phyloP scores from a whole-genome alignment of 2,888 invertebrate species.

The Alsophila aescularia region DNA sequence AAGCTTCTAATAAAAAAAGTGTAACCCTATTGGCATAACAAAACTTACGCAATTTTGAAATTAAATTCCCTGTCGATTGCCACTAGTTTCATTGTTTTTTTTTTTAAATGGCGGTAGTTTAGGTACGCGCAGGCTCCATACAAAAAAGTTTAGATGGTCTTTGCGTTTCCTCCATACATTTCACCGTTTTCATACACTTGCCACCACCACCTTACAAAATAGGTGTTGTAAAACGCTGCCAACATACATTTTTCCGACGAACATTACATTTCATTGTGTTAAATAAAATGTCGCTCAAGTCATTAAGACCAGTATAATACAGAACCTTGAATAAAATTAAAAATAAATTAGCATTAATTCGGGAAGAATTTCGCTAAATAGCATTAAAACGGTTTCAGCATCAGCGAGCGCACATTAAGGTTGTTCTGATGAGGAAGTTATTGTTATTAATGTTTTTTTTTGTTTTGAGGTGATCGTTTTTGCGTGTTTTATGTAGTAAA shows the following conservation, averaged over 20 bases:
- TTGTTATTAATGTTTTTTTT: neutral
- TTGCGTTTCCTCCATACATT: no score
- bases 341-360: slow-evolving; percentile 21
- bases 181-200: no score
- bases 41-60: no score
- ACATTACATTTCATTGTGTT: slow-evolving; percentile 12
- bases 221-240: neutral
- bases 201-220: no score
- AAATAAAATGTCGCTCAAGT: slow-evolving; percentile 19
- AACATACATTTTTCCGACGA: neutral
- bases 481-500: neutral
- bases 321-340: slow-evolving; percentile 24
- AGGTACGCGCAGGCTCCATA: no score
- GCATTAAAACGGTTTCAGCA: slow-evolving; percentile 12
- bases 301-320: slow-evolving; percentile 9
- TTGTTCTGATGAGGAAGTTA: slow-evolving; percentile 7
- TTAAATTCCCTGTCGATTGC: no score
- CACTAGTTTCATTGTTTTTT: no score
- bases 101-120: no score
- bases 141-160: no score
- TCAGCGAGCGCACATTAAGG: slow-evolving; percentile 7
- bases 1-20: no score
- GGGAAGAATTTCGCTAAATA: slow-evolving; percentile 15
- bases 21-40: no score
- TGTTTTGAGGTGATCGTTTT: neutral